Evolutionary conservation across 2,113 vertebrate genomes (phyloP).

Genomic region (Microtus pennsylvanicus): DNA sequence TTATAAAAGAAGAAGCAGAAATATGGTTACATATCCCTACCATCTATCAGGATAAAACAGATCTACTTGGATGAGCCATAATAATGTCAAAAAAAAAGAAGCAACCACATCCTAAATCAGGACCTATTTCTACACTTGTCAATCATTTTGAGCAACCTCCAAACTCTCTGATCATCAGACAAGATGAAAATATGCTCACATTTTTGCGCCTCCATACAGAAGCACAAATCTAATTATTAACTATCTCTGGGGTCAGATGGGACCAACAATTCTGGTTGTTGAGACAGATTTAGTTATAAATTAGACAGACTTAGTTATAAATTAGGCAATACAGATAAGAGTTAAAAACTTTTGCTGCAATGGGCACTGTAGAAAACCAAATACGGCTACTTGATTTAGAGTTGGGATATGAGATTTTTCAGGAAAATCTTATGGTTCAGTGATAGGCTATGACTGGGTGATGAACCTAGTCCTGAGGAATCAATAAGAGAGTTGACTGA

Average conservation of each 20-base stretch:
- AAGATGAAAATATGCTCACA: too few species aligned
- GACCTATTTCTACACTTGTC: too few species aligned
- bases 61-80: too few species aligned
- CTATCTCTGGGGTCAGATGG: background rate
- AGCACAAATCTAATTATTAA: conserved; percentile 1
- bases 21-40: too few species aligned
- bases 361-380: background rate
- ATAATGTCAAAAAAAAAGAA: too few species aligned
- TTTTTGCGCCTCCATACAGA: background rate
- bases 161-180: too few species aligned
- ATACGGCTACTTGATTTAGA: background rate
- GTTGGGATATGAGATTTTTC: background rate
- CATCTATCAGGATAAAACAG: too few species aligned
- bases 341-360: background rate
- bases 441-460: background rate
- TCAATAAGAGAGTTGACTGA: background rate
- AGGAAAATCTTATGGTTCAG: background rate
- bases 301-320: background rate
- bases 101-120: too few species aligned
- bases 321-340: background rate
- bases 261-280: background rate
- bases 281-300: background rate
- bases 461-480: background rate
- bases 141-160: too few species aligned
- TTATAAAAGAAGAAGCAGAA: too few species aligned